Base-by-base conservation (phyloP, 2,113 vertebrate genomes). In the Lynx canadensis region DNA sequence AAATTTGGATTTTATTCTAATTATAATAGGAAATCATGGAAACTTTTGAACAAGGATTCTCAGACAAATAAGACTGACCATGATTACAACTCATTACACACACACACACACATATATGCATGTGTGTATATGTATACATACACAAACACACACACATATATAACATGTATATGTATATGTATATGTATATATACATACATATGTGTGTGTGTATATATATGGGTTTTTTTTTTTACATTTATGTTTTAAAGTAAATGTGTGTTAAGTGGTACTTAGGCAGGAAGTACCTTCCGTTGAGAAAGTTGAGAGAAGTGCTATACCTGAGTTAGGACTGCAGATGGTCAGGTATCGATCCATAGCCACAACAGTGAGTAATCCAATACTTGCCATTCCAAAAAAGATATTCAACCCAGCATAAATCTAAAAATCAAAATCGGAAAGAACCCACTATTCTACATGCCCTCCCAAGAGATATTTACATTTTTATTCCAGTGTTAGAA, bases 321-420 rank as follows among this genome's bases (percentile, higher is more conserved):
- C 99, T 98, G 99, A 98, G 92, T 99, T 98, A 89, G 99, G 99
- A 89, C 98, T 99, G 99, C 99, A 99, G 98, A 99, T 99, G 89
- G 99, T 99, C 95, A 99, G 98, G 38, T 99, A 99, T 41, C 99
- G 99, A 96, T 99, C 99, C 66, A 99, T 80, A 2, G 99, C 99
- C 92, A 99, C 99, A 60, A 99, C 99, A 4, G 99, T 99, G 95
- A 99, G 99, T 89, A 99, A 98, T 69, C 99, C 99, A 65, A 99
- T 99, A 96, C 99, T 99, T 0, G 99, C 99, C 99, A 99, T 99
- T 57, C 99, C 99, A 93, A 99, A 99, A 98, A 99, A 99, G 96
- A 99, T 99, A 98, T 99, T 99, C 93, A 99, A 98, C 80, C 99
- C 99, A 87, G 99, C 99, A 97, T 99, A 99, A 96, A 99, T 98